phyloP scores from a whole-genome alignment of 2,113 vertebrate genomes.

The Corvus cornix region DNA sequence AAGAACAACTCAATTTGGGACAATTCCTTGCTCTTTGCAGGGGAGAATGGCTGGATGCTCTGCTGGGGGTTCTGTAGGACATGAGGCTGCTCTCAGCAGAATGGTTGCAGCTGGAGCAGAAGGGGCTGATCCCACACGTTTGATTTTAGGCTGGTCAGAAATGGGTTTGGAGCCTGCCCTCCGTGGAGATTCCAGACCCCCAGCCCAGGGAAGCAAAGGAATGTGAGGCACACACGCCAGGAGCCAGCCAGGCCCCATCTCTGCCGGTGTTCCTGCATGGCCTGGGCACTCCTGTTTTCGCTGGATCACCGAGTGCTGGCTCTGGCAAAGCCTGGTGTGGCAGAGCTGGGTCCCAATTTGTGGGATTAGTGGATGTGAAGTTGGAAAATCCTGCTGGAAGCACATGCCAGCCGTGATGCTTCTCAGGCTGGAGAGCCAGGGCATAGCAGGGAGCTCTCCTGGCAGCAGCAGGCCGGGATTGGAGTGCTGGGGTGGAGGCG shows the following conservation, averaged over 20 bases:
- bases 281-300: not conserved
- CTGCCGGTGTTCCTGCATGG: not conserved
- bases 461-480: not conserved
- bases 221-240: rapidly evolving
- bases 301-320: not conserved
- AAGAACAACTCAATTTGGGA: not conserved
- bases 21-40: not conserved
- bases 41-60: not conserved
- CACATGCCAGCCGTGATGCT: rapidly evolving
- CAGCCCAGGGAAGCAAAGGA: not conserved
- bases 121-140: not conserved
- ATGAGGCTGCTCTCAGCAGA: not conserved
- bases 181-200: rapidly evolving
- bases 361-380: not conserved
- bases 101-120: not conserved
- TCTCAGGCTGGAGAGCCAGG: not conserved
- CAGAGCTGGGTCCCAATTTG: not conserved
- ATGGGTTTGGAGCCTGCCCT: not conserved
- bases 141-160: not conserved
- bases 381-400: not conserved
- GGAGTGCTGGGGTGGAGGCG: rapidly evolving
- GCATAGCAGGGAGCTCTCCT: not conserved
- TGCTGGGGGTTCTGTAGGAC: not conserved
- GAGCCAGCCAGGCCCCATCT: not conserved
- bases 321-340: not conserved